These are phyloP conservation scores for Corythucha ciliata DNA, from an alignment of 2,888 invertebrate genomes.

Conservation along the genomic window DNA sequence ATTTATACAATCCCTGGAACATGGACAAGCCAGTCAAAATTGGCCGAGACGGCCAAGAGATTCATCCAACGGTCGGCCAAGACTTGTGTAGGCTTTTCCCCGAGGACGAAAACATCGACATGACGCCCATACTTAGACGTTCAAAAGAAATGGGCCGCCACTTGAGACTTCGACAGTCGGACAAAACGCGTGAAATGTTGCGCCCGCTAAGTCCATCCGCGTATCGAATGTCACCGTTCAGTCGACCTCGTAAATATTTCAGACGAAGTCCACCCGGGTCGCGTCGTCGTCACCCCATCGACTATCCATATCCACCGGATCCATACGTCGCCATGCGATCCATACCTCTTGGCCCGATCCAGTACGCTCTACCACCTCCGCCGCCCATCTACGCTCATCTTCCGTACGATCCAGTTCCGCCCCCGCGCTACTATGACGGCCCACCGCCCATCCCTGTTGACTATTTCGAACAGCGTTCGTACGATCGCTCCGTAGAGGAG, in stretches of 20 bases:
- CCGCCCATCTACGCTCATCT: constrained; percentile 16
- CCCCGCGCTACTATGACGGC: constrained; percentile 28
- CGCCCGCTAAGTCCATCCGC: neutral
- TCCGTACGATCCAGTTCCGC: constrained; percentile 35
- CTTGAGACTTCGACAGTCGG: constrained; percentile 15
- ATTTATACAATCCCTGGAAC: constrained; percentile 95
- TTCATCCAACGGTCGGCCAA: constrained; percentile 90
- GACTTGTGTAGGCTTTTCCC: constrained; percentile 89
- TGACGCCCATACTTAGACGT: constrained; percentile 71
- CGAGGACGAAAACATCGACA: constrained; percentile 80
- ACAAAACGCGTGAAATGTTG: neutral
- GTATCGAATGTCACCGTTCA: too few species aligned
- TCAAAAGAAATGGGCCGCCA: constrained; percentile 23
- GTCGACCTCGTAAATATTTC: too few species aligned
- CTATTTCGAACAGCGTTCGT: constrained; percentile 64
- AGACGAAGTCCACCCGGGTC: too few species aligned
- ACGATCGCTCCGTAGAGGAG: constrained; percentile 82
- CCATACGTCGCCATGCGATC: neutral
- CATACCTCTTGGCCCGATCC: neutral
- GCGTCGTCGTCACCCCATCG: neutral
- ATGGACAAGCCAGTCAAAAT: constrained; percentile 98
- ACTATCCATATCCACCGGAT: neutral
- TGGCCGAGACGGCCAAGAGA: constrained; percentile 97
- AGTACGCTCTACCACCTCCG: constrained; percentile 9
- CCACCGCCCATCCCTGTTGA: constrained; percentile 14